Evolutionary conservation across 2,888 invertebrate genomes (phyloP), one percentile per base, ranked within the genome.

Genomic region (Globia sparganii): DNA sequence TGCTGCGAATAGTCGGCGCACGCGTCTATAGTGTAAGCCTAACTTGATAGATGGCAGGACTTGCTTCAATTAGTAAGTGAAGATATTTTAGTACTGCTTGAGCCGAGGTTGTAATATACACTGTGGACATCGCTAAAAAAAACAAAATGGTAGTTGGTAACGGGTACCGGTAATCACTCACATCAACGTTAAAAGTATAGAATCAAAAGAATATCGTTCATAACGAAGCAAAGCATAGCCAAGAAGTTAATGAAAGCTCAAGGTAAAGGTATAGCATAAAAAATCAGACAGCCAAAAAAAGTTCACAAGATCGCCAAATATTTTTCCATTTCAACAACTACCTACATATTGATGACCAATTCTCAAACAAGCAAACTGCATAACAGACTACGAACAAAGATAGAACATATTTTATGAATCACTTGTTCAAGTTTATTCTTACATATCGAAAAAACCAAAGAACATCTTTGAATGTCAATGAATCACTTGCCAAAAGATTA

Each of bases 401-500:
- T 43, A 56, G 13, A 74, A n/a, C 4, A 64, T 56, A 11, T 11
- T 49, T 46, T 53, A 82, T 83, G 82, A 83, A 53, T 83, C 80
- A 80, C 66, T 25, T 76, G 53, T 28, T 58, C 34, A 68, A 43
- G 49, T 62, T 43, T 66, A 68, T 67, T 62, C 31, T 43, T 64
- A 40, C 49, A 62, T 53, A 74, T 74, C 49, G 53, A 71, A 80
- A 80, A 77, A 72, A 66, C 53, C 58, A 53, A 77, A 75, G 34
- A 62, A 72, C 34, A 78, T 75, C 81, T 72, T 58, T 70, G 81
- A 70, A 84, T 61, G 40, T 18, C 25, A 75, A 61, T 84, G 83
- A 84, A 67, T 84, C 84, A 84, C 59, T 58, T 25, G 6, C 11
- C 58, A 9, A 80, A 74, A 74, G 40, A 80, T 68, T 80, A 64